Percentiles rank a stretch among this genome's conserved stretches.
Evolutionary conservation across 2,797 vertebrate species (phyloP).

Genomic region (Syngnathus rostellatus): DNA sequence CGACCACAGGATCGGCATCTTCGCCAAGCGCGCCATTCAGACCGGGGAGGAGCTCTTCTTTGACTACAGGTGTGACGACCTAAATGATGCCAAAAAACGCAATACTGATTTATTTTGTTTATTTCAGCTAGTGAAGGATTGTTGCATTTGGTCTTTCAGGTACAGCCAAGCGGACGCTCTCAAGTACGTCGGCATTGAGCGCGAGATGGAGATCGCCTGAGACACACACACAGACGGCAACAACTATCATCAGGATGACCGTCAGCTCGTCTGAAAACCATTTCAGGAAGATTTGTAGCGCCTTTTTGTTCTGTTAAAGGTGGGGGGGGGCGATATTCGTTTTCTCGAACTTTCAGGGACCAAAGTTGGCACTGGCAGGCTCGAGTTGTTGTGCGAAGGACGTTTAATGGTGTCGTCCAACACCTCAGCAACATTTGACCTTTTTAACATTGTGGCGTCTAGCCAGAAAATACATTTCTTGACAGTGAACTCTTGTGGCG

Average conservation of each 20-base stretch:
- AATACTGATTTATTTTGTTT: too few relatives aligned
- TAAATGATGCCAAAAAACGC: too few relatives aligned
- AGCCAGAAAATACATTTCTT: background rate
- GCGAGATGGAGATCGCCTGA: constrained; percentile 72
- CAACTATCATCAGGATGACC: constrained; percentile 16
- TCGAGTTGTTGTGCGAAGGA: background rate
- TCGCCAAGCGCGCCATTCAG: constrained; percentile 94
- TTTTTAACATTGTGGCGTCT: background rate
- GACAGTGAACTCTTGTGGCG: background rate
- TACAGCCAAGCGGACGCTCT: constrained; percentile 98
- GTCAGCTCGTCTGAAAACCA: background rate
- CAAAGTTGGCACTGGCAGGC: constrained; percentile 40
- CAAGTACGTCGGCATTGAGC: constrained; percentile 96
- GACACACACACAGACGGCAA: constrained; percentile 21
- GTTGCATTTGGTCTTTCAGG: constrained; percentile 57
- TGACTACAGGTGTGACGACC: constrained; percentile 79
- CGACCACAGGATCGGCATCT: constrained; percentile 97
- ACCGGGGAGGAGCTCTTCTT: constrained; percentile 98
- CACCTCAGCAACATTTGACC: background rate
- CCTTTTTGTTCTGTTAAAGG: background rate
- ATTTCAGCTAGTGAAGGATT: background rate
- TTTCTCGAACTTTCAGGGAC: constrained; percentile 49
- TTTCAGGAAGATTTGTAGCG: constrained; percentile 14
- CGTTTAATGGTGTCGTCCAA: too few relatives aligned
- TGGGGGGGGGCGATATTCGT: too few relatives aligned